phyloP scores from a whole-genome alignment of 2,888 invertebrate genomes.

The Tenthredo livida region DNA sequence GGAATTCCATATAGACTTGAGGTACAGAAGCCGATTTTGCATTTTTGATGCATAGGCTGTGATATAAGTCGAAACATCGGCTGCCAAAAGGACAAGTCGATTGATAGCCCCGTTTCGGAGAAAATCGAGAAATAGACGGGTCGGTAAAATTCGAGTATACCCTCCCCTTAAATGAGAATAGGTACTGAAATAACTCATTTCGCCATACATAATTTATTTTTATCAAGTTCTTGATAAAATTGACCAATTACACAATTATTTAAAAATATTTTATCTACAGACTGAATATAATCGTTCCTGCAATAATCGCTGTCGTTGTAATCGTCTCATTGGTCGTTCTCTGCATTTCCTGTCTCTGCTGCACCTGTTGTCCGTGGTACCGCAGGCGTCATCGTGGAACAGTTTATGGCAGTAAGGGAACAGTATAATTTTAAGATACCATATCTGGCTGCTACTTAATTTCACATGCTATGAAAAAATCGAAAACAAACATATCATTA shows the following conservation, averaged over 20 bases:
- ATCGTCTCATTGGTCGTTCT: conserved; percentile 62
- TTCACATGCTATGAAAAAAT: neutral
- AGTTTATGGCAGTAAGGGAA: conserved; percentile 72
- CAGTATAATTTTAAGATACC: conserved; percentile 14
- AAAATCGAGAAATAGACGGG: too few relatives aligned
- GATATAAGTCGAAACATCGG: too few relatives aligned
- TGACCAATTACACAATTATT: neutral
- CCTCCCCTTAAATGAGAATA: neutral
- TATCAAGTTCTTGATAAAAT: neutral
- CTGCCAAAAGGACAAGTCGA: too few relatives aligned
- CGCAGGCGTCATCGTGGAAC: conserved; percentile 72
- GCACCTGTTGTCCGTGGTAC: conserved; percentile 74
- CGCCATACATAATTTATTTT: too few relatives aligned
- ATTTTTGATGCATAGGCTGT: too few relatives aligned
- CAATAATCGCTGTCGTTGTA: conserved; percentile 58
- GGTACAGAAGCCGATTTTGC: too few relatives aligned
- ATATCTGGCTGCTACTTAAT: neutral
- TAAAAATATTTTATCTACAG: conserved; percentile 58
- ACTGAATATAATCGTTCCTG: conserved; percentile 58
- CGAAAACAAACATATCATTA: neutral
- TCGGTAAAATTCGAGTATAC: too few relatives aligned
- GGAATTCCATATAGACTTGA: too few relatives aligned
- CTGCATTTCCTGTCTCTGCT: conserved; percentile 72
- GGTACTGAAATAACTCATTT: neutral
- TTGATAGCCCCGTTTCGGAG: too few relatives aligned